These are phyloP conservation scores for Echiichthys vipera DNA, from an alignment of 2,797 vertebrate genomes.

Conservation along the genomic window DNA sequence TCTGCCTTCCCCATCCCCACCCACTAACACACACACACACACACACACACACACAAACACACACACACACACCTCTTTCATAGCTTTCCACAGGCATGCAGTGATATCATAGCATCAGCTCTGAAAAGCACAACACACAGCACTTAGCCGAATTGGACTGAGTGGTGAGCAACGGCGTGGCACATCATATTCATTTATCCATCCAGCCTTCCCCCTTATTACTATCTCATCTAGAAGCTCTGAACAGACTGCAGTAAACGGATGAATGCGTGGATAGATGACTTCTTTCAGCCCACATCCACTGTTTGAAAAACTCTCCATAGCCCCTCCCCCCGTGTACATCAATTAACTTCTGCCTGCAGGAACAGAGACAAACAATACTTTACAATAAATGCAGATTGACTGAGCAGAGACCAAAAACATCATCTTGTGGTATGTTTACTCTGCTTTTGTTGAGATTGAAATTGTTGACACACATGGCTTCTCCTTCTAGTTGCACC, in stretches of 20 bases:
- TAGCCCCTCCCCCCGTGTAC: conserved; percentile 2
- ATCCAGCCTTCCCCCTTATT: conserved; percentile 45
- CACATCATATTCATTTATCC: conserved; percentile 65
- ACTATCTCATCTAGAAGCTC: conserved; percentile 46
- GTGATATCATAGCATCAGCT: conserved; percentile 33
- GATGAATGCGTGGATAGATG: conserved; percentile 35
- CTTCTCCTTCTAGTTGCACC: background rate
- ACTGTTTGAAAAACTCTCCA: conserved; percentile 45
- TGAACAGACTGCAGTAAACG: conserved; percentile 21
- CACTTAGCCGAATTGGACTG: conserved; percentile 64
- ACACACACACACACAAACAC: background rate
- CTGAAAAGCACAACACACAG: conserved; percentile 27
- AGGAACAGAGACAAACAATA: conserved; percentile 17
- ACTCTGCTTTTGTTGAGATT: conserved; percentile 5
- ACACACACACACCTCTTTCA: conserved; percentile 11
- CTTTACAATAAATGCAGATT: conserved; percentile 29
- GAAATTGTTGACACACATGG: background rate
- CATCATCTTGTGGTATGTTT: background rate
- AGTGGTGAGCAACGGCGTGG: conserved; percentile 51
- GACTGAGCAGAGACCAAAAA: background rate
- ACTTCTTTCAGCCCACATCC: conserved; percentile 35
- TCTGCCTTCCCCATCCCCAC: background rate
- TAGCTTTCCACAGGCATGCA: conserved; percentile 12
- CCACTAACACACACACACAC: background rate
- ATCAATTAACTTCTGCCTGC: conserved; percentile 50